phyloP scores from a whole-genome alignment of 1,140 invertebrate species.

The Philotrypesis tridentata region DNA sequence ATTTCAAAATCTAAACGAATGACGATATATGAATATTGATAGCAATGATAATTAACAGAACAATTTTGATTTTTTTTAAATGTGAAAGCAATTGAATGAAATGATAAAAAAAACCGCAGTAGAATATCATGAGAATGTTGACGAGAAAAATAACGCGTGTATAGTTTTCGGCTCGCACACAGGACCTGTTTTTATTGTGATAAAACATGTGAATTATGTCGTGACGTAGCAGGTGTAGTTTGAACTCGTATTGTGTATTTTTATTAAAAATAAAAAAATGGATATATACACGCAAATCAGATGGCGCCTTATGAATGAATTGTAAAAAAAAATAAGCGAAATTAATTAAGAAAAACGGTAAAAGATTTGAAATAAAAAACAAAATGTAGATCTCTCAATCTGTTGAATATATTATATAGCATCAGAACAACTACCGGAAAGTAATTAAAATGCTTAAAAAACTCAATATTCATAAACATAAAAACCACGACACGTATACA shows the following conservation, averaged over 20 bases:
- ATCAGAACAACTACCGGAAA: background rate
- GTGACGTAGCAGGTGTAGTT: background rate
- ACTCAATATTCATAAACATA: conserved; percentile 3
- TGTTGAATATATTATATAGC: background rate
- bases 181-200: conserved; percentile 46
- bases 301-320: conserved; percentile 40
- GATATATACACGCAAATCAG: conserved; percentile 7
- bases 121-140: background rate
- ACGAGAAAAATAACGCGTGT: background rate
- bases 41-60: background rate
- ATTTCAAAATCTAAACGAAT: background rate
- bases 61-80: background rate
- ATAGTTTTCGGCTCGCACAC: conserved; percentile 41
- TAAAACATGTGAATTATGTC: conserved; percentile 26
- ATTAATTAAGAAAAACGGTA: background rate
- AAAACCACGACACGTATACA: conserved; percentile 20
- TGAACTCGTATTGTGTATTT: conserved; percentile 32
- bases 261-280: conserved; percentile 19
- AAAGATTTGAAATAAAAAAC: background rate
- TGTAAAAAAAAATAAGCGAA: conserved; percentile 3
- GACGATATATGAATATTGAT: too few species aligned
- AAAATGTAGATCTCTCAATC: conserved; percentile 6
- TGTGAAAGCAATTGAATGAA: background rate
- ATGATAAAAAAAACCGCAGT: background rate
- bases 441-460: background rate